phyloP scores from a whole-genome alignment of 1,140 invertebrate genomes.

The Drosophila melanica region DNA sequence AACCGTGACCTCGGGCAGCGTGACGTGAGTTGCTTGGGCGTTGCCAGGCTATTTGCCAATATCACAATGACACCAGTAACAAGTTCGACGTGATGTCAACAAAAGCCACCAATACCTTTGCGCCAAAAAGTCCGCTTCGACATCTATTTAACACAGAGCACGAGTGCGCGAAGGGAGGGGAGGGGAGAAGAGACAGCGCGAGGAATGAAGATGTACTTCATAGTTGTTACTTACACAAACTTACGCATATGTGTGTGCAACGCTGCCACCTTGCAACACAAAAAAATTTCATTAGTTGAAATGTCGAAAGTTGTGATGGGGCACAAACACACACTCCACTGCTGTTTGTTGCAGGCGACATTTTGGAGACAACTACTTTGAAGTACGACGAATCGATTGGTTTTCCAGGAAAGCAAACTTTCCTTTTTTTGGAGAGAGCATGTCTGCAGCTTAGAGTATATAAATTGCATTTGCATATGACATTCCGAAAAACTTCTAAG shows the following conservation, averaged over 20 bases:
- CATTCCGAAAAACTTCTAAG: conserved; percentile 24
- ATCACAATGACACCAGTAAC: conserved; percentile 67
- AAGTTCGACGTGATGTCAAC: conserved; percentile 76
- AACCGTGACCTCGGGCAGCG: conserved; percentile 22
- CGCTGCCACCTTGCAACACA: conserved; percentile 15
- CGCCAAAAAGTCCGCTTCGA: conserved; percentile 34
- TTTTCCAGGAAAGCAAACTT: conserved; percentile 24
- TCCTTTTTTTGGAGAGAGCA: not conserved
- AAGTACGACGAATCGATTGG: conserved; percentile 27
- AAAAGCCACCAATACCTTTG: conserved; percentile 61
- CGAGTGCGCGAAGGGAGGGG: not conserved
- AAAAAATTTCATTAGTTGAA: conserved; percentile 74
- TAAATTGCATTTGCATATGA: conserved; percentile 73
- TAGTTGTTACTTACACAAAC: conserved; percentile 12
- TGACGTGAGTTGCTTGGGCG: conserved; percentile 1
- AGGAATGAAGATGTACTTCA: not conserved
- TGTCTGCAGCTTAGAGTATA: conserved; percentile 21
- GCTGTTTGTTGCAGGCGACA: conserved; percentile 13
- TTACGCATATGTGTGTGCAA: conserved; percentile 20
- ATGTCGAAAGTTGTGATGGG: conserved; percentile 65
- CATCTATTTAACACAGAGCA: conserved; percentile 22
- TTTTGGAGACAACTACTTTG: conserved; percentile 13
- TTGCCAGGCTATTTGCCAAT: conserved; percentile 35
- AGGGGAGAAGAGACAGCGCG: not conserved
- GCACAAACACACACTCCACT: conserved; percentile 24